A percentile compares a stretch with the other conserved stretches of the same genome.
Evolutionary conservation across 2,797 vertebrate species (phyloP).

Genomic region (Protonibea diacanthus): DNA sequence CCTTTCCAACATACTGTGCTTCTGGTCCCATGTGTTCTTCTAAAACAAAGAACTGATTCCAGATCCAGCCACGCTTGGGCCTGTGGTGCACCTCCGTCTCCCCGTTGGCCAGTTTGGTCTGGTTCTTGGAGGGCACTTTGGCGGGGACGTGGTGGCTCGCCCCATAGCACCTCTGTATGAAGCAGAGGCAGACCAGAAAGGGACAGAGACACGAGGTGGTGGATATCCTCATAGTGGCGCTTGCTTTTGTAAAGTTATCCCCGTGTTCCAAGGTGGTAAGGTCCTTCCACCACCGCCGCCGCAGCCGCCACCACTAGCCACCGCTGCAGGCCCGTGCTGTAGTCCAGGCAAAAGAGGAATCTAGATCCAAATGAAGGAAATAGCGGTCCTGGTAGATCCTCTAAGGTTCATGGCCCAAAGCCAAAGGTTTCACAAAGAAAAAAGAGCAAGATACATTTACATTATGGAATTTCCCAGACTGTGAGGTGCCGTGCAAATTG

Average conservation of each 20-base stretch:
- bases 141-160: constrained; percentile 87
- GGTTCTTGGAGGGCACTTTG: constrained; percentile 88
- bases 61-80: constrained; percentile 99
- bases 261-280: constrained; percentile 59
- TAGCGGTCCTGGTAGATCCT: constrained; percentile 84
- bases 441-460: constrained; percentile 84
- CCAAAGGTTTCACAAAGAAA: constrained; percentile 59
- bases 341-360: constrained; percentile 65
- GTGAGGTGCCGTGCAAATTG: constrained; percentile 30
- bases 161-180: constrained; percentile 93
- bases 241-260: constrained; percentile 70
- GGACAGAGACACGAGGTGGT: constrained; percentile 93
- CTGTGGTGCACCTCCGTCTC: constrained; percentile 98
- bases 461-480: constrained; percentile 85
- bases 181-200: constrained; percentile 97
- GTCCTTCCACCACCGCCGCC: constrained; percentile 76
- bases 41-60: constrained; percentile 99
- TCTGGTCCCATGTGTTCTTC: constrained; percentile 99
- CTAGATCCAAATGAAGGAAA: constrained; percentile 84
- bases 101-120: constrained; percentile 90
- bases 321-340: constrained; percentile 63
- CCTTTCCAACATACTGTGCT: constrained; percentile 98
- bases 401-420: constrained; percentile 89
- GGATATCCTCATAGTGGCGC: constrained; percentile 94
- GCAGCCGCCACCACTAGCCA: constrained; percentile 68